Base-by-base conservation (phyloP, 2,113 vertebrate species). In the Campylorhamphus procurvoides region DNA sequence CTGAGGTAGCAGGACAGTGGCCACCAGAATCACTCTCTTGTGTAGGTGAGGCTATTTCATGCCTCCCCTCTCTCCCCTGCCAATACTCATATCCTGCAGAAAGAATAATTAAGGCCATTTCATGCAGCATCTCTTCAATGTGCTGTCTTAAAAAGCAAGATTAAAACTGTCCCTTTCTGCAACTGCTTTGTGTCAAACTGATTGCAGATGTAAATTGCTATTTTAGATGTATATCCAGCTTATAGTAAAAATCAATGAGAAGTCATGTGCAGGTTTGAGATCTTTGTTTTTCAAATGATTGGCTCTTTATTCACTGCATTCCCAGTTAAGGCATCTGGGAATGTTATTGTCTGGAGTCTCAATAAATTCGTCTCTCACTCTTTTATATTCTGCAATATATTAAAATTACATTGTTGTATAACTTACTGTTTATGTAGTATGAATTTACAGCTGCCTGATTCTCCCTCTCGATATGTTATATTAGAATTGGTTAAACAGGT, bases 401-500 rank as follows among this genome's bases (percentile, higher is more conserved):
- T 87, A 79, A 88, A 94, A 71, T 71, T 47, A 37, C 55, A 29
- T 1, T 40, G 33, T 18, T 68, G 9, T 52, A 25, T 93, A 77
- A 24, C 40, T n/a, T 60, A 18, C 3, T 84, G 25, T 50, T 87
- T 58, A 24, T 55, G 22, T 37, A n/a, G 47, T 28, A n/a, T 62
- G n/a, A 33, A 59, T 80, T 78, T 93, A 64, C 62, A 73, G 44
- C 35, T 80, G 50, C n/a, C 74, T 27, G 18, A 40, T 72, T 94
- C 17, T 81, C 12, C 27, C 10, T 53, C 77, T 35, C 49, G 64
- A 3, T 83, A n/a, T 64, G 44, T 74, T 72, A 3, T 24, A 13
- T 92, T 78, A 76, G 35, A 90, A 84, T 87, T 92, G 52, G 66
- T 92, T 91, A 94, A 80, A 91, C 77, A 78, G 58, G n/a, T 76